These are phyloP conservation scores for Lepus townsendii DNA, from an alignment of 2,797 vertebrate species.

Conservation along the genomic window DNA sequence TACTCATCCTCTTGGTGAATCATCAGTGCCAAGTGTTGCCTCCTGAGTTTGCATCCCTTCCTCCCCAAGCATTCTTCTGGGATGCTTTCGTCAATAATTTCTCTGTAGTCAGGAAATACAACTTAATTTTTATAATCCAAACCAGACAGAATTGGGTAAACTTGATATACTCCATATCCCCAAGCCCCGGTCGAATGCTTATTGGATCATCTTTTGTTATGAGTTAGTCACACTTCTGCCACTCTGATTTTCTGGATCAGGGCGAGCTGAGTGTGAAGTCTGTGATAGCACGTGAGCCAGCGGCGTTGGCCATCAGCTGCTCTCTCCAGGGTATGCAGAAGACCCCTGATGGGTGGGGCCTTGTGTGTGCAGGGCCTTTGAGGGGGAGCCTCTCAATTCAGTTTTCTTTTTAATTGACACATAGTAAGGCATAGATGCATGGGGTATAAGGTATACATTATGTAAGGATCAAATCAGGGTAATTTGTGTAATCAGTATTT, in stretches of 20 bases:
- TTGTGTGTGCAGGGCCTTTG: neutral
- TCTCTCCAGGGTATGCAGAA: neutral
- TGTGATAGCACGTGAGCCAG: neutral
- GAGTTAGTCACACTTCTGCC: neutral
- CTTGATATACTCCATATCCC: neutral
- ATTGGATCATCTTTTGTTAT: neutral
- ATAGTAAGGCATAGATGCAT: neutral
- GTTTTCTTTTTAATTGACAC: neutral
- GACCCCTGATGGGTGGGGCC: neutral
- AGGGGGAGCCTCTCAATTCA: neutral
- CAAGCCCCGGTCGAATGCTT: neutral
- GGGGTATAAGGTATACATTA: neutral
- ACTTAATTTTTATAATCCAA: slow-evolving; percentile 41
- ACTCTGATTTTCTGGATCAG: slow-evolving; percentile 8
- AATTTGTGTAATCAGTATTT: neutral
- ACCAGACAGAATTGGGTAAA: slow-evolving; percentile 52
- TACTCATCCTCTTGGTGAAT: slow-evolving; percentile 53
- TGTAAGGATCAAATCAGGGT: neutral
- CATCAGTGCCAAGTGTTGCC: neutral
- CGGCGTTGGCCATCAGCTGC: neutral
- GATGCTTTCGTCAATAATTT: slow-evolving; percentile 32
- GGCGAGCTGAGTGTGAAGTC: neutral
- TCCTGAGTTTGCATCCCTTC: slow-evolving; percentile 27
- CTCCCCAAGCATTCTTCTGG: neutral
- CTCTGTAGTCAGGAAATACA: slow-evolving; percentile 38